Percentiles rank a stretch among this genome's conserved stretches.
These are phyloP conservation scores for Epizoanthus stellaris DNA, from an alignment of 92 coral and sea anemone genomes.

Conservation along the genomic window DNA sequence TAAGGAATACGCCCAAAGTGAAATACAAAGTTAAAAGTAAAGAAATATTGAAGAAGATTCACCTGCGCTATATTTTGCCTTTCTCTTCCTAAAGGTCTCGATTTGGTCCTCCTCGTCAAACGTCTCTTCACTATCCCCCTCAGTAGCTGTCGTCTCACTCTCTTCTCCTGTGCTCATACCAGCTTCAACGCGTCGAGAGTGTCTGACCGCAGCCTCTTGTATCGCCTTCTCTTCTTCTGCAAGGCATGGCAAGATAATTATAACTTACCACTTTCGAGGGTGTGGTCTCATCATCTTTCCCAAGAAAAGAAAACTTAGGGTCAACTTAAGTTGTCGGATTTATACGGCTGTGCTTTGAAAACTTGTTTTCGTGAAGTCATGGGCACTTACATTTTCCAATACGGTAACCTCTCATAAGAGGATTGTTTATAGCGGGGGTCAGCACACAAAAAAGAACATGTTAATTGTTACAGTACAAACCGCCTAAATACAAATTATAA, in stretches of 20 bases:
- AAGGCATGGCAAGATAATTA: too few species aligned
- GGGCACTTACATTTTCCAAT: too few species aligned
- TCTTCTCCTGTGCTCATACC: constrained; percentile 16
- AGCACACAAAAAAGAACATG: too few species aligned
- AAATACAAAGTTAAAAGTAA: background rate
- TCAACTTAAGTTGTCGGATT: too few species aligned
- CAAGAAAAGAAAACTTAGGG: constrained; percentile 28
- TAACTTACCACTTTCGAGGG: constrained; percentile 70
- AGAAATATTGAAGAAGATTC: background rate
- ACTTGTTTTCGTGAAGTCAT: too few species aligned
- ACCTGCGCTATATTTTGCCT: constrained; percentile 16
- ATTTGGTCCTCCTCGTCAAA: constrained; percentile 21
- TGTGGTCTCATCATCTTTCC: constrained; percentile 82
- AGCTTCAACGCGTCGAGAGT: background rate
- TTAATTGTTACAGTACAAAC: too few species aligned
- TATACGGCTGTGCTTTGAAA: too few species aligned
- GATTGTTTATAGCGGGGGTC: too few species aligned
- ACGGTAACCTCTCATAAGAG: too few species aligned
- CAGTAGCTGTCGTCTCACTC: constrained; percentile 40
- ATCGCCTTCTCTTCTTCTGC: background rate
- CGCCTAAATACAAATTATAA: too few species aligned
- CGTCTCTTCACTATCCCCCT: constrained; percentile 14
- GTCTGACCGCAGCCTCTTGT: constrained; percentile 20
- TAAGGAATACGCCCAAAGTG: too few species aligned
- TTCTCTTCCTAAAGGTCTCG: constrained; percentile 11